phyloP scores from a whole-genome alignment of 2,113 vertebrate genomes.

The Coptodon bakossiorum region DNA sequence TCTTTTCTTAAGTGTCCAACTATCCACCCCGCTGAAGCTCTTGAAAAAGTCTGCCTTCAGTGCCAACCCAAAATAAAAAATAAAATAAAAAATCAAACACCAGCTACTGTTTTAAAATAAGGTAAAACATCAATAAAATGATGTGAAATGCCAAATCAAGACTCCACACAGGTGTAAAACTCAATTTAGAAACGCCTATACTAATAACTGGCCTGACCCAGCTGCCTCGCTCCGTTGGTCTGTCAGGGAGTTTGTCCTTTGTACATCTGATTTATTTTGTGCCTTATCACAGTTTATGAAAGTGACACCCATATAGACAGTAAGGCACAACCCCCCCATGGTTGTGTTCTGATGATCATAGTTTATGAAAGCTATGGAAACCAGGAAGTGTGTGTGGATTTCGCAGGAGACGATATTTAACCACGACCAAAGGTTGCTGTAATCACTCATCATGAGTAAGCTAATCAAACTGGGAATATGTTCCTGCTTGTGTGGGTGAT shows the following conservation, averaged over 20 bases:
- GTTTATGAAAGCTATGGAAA: not conserved
- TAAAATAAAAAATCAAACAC: not conserved
- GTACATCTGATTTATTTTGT: not conserved
- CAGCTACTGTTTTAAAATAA: not conserved
- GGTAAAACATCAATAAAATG: not conserved
- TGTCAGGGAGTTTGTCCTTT: not conserved
- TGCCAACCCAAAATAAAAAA: not conserved
- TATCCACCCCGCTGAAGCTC: not conserved
- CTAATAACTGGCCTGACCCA: not conserved
- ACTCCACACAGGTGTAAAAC: not conserved
- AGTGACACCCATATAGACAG: not conserved
- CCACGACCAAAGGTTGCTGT: not conserved
- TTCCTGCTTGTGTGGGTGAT: not conserved
- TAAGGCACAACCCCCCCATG: not conserved
- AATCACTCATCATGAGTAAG: not conserved
- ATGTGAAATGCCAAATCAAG: not conserved
- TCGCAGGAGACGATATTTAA: not conserved
- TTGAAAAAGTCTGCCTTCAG: not conserved
- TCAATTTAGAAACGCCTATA: not conserved
- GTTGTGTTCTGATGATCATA: not conserved
- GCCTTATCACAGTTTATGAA: slow-evolving; percentile 12
- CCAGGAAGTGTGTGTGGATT: not conserved
- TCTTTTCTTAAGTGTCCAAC: not conserved
- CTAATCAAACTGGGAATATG: not conserved
- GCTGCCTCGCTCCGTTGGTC: not conserved